Percentiles rank a stretch among this genome's conserved stretches.
Evolutionary conservation across 2,888 invertebrate genomes (phyloP).

Genomic region (Lasius fuliginosus): DNA sequence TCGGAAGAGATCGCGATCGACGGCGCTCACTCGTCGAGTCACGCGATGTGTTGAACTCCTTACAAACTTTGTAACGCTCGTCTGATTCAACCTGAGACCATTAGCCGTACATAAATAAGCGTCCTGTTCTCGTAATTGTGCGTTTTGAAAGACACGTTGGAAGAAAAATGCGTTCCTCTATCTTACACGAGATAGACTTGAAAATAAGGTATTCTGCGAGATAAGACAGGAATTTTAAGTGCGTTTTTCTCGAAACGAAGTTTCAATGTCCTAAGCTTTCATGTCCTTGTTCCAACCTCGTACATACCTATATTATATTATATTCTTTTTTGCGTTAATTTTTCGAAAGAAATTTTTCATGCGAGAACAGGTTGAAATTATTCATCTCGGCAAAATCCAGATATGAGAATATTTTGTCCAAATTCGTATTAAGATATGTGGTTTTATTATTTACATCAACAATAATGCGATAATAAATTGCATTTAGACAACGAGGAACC

Average conservation of each 20-base stretch:
- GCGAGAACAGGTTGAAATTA: neutral
- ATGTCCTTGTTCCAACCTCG: neutral
- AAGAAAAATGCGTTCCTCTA: neutral
- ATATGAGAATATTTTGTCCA: neutral
- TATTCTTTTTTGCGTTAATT: neutral
- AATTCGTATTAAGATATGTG: neutral
- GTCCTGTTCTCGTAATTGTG: neutral
- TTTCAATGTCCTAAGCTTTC: neutral
- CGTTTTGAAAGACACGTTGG: neutral
- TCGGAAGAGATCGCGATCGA: conserved; percentile 65
- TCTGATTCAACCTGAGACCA: neutral
- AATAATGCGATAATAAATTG: neutral
- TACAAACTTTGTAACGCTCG: neutral
- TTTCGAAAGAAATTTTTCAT: neutral
- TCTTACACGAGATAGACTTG: neutral
- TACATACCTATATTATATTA: neutral
- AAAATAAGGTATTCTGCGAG: neutral
- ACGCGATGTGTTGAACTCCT: neutral
- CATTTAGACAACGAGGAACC: neutral
- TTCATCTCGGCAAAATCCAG: neutral
- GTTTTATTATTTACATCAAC: neutral
- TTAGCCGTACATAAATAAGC: neutral
- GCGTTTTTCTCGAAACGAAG: neutral
- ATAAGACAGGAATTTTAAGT: neutral
- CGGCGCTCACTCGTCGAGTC: conserved; percentile 5